Base-by-base conservation (phyloP, 2,888 invertebrate species). In the Tenthredo livida region DNA sequence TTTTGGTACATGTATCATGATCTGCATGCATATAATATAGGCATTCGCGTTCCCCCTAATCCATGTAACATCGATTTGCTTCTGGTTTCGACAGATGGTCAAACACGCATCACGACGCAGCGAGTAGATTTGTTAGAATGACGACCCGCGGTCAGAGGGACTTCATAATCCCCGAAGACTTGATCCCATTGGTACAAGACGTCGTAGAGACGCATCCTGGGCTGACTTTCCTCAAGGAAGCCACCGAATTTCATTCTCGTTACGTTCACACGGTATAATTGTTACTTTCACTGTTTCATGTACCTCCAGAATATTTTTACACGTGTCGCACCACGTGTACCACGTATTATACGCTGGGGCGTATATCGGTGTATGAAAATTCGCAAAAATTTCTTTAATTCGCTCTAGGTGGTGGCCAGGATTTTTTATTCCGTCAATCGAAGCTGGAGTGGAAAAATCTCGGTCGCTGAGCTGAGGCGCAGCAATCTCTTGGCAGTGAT, bases 201-300 rank as follows among this genome's bases (percentile, higher is more conserved):
- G 98, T 99, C n/a, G 98, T 99, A 67, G 99, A 99, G 93, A 98
- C 98, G 10, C 99, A 99, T 95, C 99, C 99, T 0, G 99, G 99
- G 75, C 95, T 99, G 88, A 97, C 97, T 87, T 99, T 99, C 95
- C 96, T 99, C 85, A 98, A 98, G 93, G 98, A 99, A 93, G 99
- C 99, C 86, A 97, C 98, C 0, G 99, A 99, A 94, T 99, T 99
- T 94, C 99, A 99, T 95, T 98, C 98, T 87, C 96, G 99, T 95
- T 99, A 99, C 93, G 98, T 99, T 89, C 98, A 99, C 94, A 99
- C 99, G 93, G 99, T 97, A 80, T 97, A 80, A 29, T 29, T 29
- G 7, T 40, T 37, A 73, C 17, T 40, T 33, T 37, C 1, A 47
- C 47, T 40, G 5, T 12, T 40, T 72, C 2, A 29, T 29, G 29